Conservation (phyloP, 2,797 vertebrate species). For the Lacerta bilineata region DNA sequence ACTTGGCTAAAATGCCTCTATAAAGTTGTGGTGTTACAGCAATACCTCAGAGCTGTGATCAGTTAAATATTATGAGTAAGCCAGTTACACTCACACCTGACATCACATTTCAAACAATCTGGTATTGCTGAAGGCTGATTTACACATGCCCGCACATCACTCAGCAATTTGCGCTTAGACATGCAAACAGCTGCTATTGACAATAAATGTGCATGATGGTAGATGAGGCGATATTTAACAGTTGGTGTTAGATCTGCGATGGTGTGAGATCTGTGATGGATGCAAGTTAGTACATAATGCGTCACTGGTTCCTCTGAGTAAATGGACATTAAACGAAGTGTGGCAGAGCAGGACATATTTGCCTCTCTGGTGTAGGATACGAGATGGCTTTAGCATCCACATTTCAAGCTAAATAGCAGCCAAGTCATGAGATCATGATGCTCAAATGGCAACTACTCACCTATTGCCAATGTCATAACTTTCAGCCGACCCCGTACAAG, state of each 20-base stretch:
- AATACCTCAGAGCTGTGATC: too few relatives aligned
- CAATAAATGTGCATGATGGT: background rate
- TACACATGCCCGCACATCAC: background rate
- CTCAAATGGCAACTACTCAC: conserved; percentile 73
- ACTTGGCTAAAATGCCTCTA: background rate
- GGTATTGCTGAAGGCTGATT: background rate
- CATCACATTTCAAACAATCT: background rate
- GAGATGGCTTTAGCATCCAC: background rate
- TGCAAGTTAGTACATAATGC: background rate
- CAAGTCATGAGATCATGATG: background rate
- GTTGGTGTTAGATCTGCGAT: background rate
- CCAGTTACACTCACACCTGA: background rate
- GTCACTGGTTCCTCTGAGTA: background rate
- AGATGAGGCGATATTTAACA: background rate
- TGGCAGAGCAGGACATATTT: background rate
- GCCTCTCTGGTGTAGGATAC: background rate
- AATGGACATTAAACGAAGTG: background rate
- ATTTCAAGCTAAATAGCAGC: conserved; percentile 3
- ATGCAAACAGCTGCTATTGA: background rate
- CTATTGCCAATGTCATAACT: conserved; percentile 92
- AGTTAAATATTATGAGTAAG: too few relatives aligned
- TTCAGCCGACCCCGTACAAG: conserved; percentile 84
- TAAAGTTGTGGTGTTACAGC: background rate
- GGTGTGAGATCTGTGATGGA: background rate
- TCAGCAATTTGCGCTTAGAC: background rate